Evolutionary conservation across 2,113 vertebrate species (phyloP).

Genomic region (Myotis brandtii): DNA sequence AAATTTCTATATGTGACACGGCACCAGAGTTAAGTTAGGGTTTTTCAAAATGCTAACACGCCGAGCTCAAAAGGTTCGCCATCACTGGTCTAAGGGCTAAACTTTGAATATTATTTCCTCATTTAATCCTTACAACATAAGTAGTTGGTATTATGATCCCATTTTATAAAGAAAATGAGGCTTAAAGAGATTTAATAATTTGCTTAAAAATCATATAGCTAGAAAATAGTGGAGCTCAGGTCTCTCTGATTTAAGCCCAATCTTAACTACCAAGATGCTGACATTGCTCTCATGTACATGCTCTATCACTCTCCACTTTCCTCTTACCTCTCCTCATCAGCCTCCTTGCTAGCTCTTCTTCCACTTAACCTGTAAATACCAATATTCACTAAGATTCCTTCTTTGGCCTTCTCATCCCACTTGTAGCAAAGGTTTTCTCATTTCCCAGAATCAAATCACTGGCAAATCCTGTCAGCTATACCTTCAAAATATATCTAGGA

Average conservation of each 20-base stretch:
- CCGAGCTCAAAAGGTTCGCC: too few relatives aligned
- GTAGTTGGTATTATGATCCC: background rate
- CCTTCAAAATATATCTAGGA: constrained; percentile 8
- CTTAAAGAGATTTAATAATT: constrained; percentile 28
- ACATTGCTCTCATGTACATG: background rate
- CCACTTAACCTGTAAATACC: background rate
- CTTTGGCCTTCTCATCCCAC: background rate
- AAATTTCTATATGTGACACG: too few relatives aligned
- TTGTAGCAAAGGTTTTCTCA: background rate
- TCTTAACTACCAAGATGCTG: background rate
- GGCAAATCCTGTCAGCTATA: background rate
- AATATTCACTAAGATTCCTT: background rate
- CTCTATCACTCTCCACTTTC: background rate
- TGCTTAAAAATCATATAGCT: background rate
- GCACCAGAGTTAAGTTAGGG: too few relatives aligned
- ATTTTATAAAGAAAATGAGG: constrained; percentile 29
- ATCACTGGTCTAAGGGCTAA: background rate
- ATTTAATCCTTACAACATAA: constrained; percentile 37
- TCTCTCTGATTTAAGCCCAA: background rate
- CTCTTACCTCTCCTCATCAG: background rate
- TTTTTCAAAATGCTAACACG: too few relatives aligned
- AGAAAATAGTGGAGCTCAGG: background rate
- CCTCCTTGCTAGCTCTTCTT: constrained; percentile 28
- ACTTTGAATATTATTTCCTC: background rate
- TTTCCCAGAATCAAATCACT: background rate